These are phyloP conservation scores for Torymus texanus DNA, from an alignment of 2,888 invertebrate species.

Conservation along the genomic window DNA sequence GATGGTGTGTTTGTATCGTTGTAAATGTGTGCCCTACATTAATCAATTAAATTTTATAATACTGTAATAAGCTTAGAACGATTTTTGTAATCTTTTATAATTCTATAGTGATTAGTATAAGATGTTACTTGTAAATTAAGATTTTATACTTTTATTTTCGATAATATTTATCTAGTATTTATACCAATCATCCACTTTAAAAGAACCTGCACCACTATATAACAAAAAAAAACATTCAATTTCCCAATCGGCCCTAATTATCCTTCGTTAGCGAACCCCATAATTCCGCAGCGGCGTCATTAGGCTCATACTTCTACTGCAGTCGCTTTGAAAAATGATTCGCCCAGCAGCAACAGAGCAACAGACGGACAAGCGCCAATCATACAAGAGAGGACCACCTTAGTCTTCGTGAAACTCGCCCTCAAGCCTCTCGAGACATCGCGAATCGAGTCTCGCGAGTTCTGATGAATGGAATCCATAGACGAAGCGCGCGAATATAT, in stretches of 20 bases:
- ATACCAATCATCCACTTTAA: not conserved
- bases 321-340: constrained; percentile 14
- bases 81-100: too few species aligned
- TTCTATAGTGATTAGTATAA: too few species aligned
- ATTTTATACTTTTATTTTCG: too few species aligned
- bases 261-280: constrained; percentile 3
- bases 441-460: not conserved
- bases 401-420: constrained; percentile 30
- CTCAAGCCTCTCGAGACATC: constrained; percentile 5
- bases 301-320: not conserved
- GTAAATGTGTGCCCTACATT: too few species aligned
- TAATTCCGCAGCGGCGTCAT: not conserved
- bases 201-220: not conserved
- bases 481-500: too few species aligned
- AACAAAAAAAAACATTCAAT: constrained; percentile 1
- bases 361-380: not conserved
- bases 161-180: too few species aligned
- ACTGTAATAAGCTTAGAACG: too few species aligned
- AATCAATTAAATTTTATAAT: too few species aligned
- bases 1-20: too few species aligned
- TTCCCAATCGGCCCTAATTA: constrained; percentile 8
- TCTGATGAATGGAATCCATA: constrained; percentile 22
- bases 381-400: constrained; percentile 35
- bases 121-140: too few species aligned
- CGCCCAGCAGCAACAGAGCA: too few species aligned